phyloP scores from a whole-genome alignment of 2,113 vertebrate genomes.

The Spea bombifrons region DNA sequence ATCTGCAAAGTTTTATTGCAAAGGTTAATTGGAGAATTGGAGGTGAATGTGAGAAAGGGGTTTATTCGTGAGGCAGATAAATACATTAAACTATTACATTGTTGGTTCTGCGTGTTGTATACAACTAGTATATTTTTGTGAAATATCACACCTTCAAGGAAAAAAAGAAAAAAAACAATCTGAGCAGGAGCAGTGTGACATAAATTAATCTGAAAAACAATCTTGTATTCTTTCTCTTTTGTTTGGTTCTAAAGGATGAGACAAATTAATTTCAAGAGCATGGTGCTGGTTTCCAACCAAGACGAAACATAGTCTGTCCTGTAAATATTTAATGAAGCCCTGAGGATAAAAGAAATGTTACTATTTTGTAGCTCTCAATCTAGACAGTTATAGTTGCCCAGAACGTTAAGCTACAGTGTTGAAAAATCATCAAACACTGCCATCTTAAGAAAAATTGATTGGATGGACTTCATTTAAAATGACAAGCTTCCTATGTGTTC shows the following conservation, averaged over 20 bases:
- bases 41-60: too few species aligned
- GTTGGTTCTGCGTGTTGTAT: too few species aligned
- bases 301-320: conserved; percentile 18
- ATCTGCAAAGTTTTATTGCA: too few species aligned
- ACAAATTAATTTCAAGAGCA: conserved; percentile 27
- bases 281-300: conserved; percentile 20
- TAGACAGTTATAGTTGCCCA: conserved; percentile 21
- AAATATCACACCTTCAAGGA: neutral
- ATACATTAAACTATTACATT: too few species aligned
- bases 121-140: neutral
- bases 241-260: conserved; percentile 10
- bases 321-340: conserved; percentile 37
- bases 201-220: neutral
- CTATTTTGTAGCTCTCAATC: conserved; percentile 25
- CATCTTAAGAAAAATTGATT: neutral
- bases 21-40: too few species aligned
- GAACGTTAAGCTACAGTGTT: conserved; percentile 1
- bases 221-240: neutral
- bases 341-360: conserved; percentile 36
- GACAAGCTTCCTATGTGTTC: neutral
- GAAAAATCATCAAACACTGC: neutral
- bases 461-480: neutral
- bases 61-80: too few species aligned
- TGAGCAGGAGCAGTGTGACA: neutral
- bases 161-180: neutral